Percentiles rank a stretch among this genome's conserved stretches.
phyloP scores from a whole-genome alignment of 2,888 invertebrate genomes.

The Cantharis nigra region DNA sequence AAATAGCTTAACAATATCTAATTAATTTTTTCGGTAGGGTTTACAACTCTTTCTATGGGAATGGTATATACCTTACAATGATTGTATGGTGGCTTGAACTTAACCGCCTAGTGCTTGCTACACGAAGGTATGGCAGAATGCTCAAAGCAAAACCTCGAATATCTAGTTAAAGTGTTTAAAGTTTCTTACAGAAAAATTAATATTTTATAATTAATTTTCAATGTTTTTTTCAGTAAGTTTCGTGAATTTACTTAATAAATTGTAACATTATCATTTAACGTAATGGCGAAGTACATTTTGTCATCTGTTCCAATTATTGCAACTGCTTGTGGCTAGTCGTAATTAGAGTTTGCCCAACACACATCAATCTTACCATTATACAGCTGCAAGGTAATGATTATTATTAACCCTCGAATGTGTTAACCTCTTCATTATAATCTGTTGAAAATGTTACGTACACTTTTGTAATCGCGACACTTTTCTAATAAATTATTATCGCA shows the following conservation, averaged over 20 bases:
- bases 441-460: not conserved
- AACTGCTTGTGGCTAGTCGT: conserved; percentile 35
- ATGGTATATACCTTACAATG: not conserved
- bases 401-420: conserved; percentile 37
- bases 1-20: not conserved
- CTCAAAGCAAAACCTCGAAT: not conserved
- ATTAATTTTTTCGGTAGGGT: not conserved
- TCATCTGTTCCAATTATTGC: conserved; percentile 5
- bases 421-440: conserved; percentile 28
- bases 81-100: not conserved
- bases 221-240: not conserved
- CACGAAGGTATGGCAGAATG: not conserved
- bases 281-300: not conserved
- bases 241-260: not conserved
- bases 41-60: not conserved
- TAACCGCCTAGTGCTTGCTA: not conserved
- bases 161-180: not conserved
- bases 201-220: not conserved
- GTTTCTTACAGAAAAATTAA: not conserved
- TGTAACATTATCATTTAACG: not conserved
- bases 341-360: conserved; percentile 37
- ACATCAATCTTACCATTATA: conserved; percentile 39
- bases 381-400: conserved; percentile 39
- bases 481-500: not conserved
- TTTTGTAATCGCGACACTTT: conserved; percentile 16